Conservation (phyloP, 1,140 invertebrate species). For the Pseudomyrmex dendroicus region DNA sequence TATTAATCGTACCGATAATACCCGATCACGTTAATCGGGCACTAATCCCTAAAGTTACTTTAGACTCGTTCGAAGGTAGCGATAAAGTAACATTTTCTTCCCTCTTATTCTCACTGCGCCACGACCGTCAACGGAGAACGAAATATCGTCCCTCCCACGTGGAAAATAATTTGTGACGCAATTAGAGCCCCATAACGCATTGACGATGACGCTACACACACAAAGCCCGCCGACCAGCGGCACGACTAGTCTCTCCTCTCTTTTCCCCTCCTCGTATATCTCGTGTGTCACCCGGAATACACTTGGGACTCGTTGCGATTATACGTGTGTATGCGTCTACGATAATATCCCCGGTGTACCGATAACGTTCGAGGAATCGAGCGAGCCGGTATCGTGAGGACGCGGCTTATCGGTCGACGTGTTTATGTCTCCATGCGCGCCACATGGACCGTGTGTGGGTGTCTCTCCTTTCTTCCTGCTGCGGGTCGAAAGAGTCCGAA, state of each 20-base stretch:
- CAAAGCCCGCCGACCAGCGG: background rate
- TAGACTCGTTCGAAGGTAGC: background rate
- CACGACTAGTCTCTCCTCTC: slow-evolving; percentile 9
- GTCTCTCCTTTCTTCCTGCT: background rate
- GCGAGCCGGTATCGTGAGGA: slow-evolving; percentile 47
- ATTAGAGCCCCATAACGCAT: slow-evolving; percentile 59
- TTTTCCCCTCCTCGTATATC: slow-evolving; percentile 34
- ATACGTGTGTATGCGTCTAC: slow-evolving; percentile 16
- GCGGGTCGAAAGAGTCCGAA: background rate
- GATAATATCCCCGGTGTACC: slow-evolving; percentile 31
- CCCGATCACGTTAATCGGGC: background rate
- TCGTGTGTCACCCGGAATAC: slow-evolving; percentile 39
- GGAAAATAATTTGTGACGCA: slow-evolving; percentile 59
- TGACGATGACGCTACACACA: slow-evolving; percentile 40
- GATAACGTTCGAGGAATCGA: slow-evolving; percentile 64
- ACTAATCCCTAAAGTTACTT: slow-evolving; percentile 46
- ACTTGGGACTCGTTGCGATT: slow-evolving; percentile 36
- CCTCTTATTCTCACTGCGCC: slow-evolving; percentile 3
- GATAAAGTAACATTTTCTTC: slow-evolving; percentile 14
- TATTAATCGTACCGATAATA: slow-evolving; percentile 9
- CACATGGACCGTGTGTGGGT: slow-evolving; percentile 28
- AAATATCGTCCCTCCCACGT: slow-evolving; percentile 50
- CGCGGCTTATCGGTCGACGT: slow-evolving; percentile 58
- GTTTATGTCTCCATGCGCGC: slow-evolving; percentile 59
- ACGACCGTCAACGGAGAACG: background rate